Evolutionary conservation across 2,113 vertebrate species (phyloP).

Genomic region (Atherinomorus stipes): DNA sequence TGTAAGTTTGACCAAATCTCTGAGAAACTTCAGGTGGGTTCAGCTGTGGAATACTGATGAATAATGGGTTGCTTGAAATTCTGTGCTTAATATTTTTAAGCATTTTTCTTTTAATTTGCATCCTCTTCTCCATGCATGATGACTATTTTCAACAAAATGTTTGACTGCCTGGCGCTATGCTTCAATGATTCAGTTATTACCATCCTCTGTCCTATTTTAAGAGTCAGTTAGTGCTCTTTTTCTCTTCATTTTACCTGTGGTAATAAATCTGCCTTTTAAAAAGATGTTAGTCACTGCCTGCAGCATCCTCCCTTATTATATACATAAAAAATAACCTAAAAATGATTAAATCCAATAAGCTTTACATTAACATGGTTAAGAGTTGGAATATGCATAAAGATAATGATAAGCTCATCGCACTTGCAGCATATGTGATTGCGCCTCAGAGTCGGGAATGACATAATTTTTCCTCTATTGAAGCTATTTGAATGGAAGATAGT

Average conservation of each 20-base stretch:
- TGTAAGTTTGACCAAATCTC: neutral
- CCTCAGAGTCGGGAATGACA: neutral
- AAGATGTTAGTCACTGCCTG: conserved; percentile 1
- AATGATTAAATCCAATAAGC: conserved; percentile 1
- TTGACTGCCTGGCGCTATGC: neutral
- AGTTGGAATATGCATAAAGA: neutral
- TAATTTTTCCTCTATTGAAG: conserved; percentile 3
- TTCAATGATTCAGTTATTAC: neutral
- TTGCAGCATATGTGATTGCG: conserved; percentile 1
- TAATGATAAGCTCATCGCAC: conserved; percentile 2
- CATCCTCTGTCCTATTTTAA: neutral
- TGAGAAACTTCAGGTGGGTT: neutral
- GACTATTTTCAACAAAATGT: neutral
- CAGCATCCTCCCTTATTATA: conserved; percentile 2
- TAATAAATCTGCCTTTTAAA: neutral
- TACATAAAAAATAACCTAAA: neutral
- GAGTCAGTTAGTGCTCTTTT: conserved; percentile 7
- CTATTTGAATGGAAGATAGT: conserved; percentile 16
- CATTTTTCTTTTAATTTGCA: neutral
- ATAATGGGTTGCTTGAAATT: neutral
- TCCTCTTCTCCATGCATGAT: neutral
- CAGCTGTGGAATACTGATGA: neutral
- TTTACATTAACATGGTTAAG: neutral
- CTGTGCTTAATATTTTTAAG: neutral
- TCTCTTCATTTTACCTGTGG: neutral